phyloP scores from a whole-genome alignment of 2,888 invertebrate species.

The Tuberolachnus salignus region DNA sequence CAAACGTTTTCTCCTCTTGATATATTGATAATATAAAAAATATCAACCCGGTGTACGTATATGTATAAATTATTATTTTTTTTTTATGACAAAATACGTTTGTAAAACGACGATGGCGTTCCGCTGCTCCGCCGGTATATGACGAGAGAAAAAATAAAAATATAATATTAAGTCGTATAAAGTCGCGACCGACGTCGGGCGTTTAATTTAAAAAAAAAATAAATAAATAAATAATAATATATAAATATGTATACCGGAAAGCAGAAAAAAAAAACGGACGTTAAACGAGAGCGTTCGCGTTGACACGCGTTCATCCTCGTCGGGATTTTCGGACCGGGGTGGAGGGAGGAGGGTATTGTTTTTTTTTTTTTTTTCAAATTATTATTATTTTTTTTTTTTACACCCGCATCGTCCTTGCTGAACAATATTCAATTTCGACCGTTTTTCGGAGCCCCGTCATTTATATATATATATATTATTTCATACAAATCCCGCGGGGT shows the following conservation, averaged over 20 bases:
- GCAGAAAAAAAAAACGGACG: not conserved
- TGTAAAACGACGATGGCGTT: not conserved
- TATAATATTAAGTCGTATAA: not conserved
- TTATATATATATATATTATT: too few relatives aligned
- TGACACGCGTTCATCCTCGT: constrained; percentile 33
- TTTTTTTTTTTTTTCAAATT: constrained; percentile 8
- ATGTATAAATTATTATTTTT: constrained; percentile 10
- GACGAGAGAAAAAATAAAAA: not conserved
- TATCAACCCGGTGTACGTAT: not conserved
- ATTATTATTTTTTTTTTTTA: too few relatives aligned
- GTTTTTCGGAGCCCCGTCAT: constrained; percentile 35
- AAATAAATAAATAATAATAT: too few relatives aligned
- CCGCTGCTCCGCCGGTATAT: not conserved
- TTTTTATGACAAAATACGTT: constrained; percentile 1
- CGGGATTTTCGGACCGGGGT: constrained; percentile 33
- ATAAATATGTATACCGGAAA: constrained; percentile 20
- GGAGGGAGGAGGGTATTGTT: too few relatives aligned
- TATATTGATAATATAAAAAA: too few relatives aligned
- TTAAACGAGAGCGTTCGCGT: not conserved
- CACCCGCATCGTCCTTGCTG: too few relatives aligned
- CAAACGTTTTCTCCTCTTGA: not conserved
- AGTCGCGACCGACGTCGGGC: too few relatives aligned
- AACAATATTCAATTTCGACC: constrained; percentile 47
- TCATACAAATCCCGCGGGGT: constrained; percentile 25
- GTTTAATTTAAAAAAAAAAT: not conserved